Evolutionary conservation across 2,113 vertebrate genomes (phyloP).

Genomic region (Pseudonaja textilis): DNA sequence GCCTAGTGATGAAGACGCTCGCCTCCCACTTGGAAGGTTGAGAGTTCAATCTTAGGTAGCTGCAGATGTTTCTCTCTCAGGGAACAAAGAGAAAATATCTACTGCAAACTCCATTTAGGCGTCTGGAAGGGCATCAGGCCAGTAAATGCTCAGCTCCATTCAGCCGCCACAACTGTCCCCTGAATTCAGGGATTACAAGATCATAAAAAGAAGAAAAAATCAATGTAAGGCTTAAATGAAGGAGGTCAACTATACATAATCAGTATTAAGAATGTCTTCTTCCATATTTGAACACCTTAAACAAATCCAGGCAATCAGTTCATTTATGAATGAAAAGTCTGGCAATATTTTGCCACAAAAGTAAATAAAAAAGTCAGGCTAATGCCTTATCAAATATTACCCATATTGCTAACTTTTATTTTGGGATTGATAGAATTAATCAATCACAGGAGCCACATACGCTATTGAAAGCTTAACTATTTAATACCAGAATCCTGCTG

Average conservation of each 20-base stretch:
- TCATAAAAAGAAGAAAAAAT: not conserved
- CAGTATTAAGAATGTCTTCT: not conserved
- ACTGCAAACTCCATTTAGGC: not conserved
- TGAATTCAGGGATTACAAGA: not conserved
- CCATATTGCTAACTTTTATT: not conserved
- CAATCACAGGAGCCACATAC: not conserved
- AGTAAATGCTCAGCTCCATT: not conserved
- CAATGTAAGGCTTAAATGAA: not conserved
- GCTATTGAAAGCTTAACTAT: not conserved
- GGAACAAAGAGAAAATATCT: not conserved
- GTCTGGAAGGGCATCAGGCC: not conserved
- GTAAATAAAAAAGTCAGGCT: not conserved
- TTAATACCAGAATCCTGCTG: not conserved
- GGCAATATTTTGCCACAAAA: not conserved
- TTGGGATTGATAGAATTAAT: not conserved
- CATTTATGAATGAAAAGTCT: not conserved
- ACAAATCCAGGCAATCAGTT: not conserved
- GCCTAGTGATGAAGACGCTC: not conserved
- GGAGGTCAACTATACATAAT: not conserved
- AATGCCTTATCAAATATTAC: not conserved
- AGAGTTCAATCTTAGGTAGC: not conserved
- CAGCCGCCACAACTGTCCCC: not conserved
- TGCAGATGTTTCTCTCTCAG: not conserved
- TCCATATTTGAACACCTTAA: not conserved
- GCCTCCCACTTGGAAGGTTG: not conserved